Evolutionary conservation across 2,113 vertebrate genomes (phyloP), one percentile per base, ranked within the genome.

Genomic region (Microtus pennsylvanicus): DNA sequence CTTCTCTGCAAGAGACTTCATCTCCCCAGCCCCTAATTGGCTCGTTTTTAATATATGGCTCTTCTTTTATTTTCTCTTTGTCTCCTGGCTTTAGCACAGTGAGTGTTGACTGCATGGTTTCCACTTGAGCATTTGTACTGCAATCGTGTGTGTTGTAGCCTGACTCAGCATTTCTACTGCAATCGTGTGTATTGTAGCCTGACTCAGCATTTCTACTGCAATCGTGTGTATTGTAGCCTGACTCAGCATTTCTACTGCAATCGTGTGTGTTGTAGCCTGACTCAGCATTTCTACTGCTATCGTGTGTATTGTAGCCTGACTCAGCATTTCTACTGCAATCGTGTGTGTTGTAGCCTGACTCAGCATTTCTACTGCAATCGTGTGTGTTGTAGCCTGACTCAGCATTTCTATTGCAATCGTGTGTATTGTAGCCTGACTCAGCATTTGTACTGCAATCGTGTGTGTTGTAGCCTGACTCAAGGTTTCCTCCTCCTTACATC

Each of bases 31-130:
- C 35, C 28, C n/a, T 63, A 61, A 16, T 86, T 86, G n/a, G 33
- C 38, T 92, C 58, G 58, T 61, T 95, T 87, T 96, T 83, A 82
- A 83, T 92, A 45, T 61, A 3, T 82, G 93, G 52, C 89, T 78
- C 74, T 47, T 47, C 82, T 72, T 86, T 70, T 77, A 35, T 93
- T 89, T 94, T 91, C 58, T 90, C 13, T 93, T 86, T 97, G 17
- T 82, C 35, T 17, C 45, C 50, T 81, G n/a, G 11, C 63, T 74
- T 94, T 87, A 92, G 93, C 93, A 94, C 76, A 95, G 83, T 55
- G 47, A 90, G 28, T 52, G 9, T 74, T 82, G 90, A 21, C 42
- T 28, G 5, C 89, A 81, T 4, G 87, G n/a, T 90, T 90, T 89
- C 61, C 94, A n/a, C 42, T 93, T 13, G 45, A 42, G 61, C 82